phyloP scores from a whole-genome alignment of 2,797 vertebrate species.

The Nasua narica region DNA sequence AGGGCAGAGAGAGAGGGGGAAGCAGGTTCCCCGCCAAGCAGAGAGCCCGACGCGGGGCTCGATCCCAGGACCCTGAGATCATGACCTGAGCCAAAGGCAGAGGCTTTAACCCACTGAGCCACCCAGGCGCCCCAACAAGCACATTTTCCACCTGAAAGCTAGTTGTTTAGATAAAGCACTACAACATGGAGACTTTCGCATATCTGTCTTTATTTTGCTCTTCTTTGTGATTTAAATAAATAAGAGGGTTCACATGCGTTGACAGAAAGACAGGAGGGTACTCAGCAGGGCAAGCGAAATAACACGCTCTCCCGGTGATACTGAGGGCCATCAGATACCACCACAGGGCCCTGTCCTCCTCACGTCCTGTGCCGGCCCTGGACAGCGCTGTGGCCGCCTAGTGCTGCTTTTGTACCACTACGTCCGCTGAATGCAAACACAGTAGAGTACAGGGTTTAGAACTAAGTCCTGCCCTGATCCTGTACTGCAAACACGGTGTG shows the following conservation, averaged over 20 bases:
- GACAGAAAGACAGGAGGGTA: slow-evolving; percentile 64
- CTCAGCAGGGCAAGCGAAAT: slow-evolving; percentile 35
- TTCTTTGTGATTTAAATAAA: slow-evolving; percentile 73
- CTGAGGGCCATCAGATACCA: slow-evolving; percentile 56
- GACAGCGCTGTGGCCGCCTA: slow-evolving; percentile 29
- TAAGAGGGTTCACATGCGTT: slow-evolving; percentile 63
- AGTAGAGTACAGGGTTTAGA: slow-evolving; percentile 62
- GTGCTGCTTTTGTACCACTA: slow-evolving; percentile 46
- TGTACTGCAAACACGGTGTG: slow-evolving; percentile 53
- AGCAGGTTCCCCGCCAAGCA: no score
- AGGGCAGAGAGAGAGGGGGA: no score
- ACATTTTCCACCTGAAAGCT: slow-evolving; percentile 6
- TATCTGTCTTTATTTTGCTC: slow-evolving; percentile 80
- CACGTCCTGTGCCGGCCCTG: slow-evolving; percentile 66
- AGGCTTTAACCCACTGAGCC: no score
- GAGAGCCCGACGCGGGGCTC: no score
- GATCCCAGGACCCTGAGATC: no score
- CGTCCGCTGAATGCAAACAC: slow-evolving; percentile 67
- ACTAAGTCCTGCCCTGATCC: slow-evolving; percentile 14
- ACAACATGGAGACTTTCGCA: slow-evolving; percentile 74
- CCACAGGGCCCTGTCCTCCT: slow-evolving; percentile 16
- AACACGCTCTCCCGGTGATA: slow-evolving; percentile 28
- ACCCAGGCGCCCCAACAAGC: no score
- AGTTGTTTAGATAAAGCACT: slow-evolving; percentile 71
- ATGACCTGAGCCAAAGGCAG: no score